phyloP scores from a whole-genome alignment of 2,797 vertebrate species.

The Malurus leucopterus region DNA sequence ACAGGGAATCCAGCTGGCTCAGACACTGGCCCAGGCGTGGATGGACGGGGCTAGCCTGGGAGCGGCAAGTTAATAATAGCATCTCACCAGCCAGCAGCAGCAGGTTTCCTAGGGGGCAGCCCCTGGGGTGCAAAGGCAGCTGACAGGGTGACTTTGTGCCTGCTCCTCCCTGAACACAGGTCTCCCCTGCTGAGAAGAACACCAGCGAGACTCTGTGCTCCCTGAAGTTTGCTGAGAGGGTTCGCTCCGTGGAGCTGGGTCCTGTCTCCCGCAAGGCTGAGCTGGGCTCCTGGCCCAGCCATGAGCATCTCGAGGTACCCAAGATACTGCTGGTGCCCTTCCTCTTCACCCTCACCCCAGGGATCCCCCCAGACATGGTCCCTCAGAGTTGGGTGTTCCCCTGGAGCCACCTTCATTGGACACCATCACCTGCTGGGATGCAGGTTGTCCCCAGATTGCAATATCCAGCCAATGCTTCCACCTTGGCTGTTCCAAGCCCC shows the following conservation, averaged over 20 bases:
- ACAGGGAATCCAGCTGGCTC: neutral
- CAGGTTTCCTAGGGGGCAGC: neutral
- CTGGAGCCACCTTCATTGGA: fast-evolving
- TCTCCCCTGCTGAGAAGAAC: constrained; percentile 86
- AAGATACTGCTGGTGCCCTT: fast-evolving
- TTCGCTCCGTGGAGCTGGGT: constrained; percentile 89
- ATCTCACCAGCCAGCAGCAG: fast-evolving
- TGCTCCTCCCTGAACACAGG: constrained; percentile 65
- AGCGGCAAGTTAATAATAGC: neutral
- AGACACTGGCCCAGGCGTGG: fast-evolving
- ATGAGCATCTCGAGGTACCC: constrained; percentile 88
- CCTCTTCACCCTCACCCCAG: neutral
- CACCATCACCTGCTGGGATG: neutral
- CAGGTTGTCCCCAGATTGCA: neutral
- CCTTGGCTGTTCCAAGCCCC: neutral
- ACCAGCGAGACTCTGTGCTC: constrained; percentile 92
- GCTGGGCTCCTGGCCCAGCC: constrained; percentile 82
- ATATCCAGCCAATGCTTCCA: neutral
- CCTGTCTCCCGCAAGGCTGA: constrained; percentile 77
- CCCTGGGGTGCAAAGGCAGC: neutral
- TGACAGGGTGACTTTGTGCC: neutral
- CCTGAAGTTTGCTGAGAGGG: constrained; percentile 93
- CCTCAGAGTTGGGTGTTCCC: too few relatives aligned
- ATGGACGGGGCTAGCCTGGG: neutral
- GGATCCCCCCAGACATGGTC: fast-evolving